A percentile compares a stretch with the other conserved stretches of the same genome.
Evolutionary conservation across 2,113 vertebrate genomes (phyloP).

Genomic region (Centrocercus urophasianus): DNA sequence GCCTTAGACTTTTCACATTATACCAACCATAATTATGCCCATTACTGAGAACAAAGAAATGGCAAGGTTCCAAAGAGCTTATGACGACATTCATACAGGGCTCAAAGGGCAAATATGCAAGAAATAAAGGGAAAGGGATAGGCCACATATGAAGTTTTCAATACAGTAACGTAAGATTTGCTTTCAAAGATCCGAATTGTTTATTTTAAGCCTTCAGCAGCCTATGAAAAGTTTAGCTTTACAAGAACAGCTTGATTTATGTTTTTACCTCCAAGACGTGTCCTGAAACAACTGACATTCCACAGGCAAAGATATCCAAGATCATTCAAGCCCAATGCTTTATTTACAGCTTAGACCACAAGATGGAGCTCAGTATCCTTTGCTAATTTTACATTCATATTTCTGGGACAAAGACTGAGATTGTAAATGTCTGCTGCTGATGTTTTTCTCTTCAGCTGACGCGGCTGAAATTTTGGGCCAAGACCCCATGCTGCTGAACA

Average conservation of each 20-base stretch:
- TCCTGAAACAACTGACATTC: not conserved
- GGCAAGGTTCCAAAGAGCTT: not conserved
- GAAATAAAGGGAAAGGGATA: accelerated
- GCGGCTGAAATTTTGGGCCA: slow-evolving; percentile 83
- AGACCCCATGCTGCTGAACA: slow-evolving; percentile 79
- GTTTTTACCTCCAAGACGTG: not conserved
- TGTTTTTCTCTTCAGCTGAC: slow-evolving; percentile 76
- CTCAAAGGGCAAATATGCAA: not conserved
- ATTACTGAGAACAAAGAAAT: not conserved
- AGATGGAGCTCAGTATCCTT: accelerated
- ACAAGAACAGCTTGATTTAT: not conserved
- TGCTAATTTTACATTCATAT: not conserved
- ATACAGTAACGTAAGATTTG: not conserved
- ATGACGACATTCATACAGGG: not conserved
- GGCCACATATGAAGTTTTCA: not conserved
- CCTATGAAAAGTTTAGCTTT: not conserved
- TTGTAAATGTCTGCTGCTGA: not conserved
- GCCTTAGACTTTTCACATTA: not conserved
- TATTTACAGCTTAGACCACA: not conserved
- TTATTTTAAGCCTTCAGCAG: not conserved
- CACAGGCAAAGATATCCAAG: not conserved
- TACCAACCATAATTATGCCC: not conserved
- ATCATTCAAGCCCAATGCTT: not conserved
- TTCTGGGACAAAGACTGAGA: not conserved
- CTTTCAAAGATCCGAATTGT: not conserved